Base-by-base conservation (phyloP, 2,113 vertebrate species). In the Triplophysa siluroides region DNA sequence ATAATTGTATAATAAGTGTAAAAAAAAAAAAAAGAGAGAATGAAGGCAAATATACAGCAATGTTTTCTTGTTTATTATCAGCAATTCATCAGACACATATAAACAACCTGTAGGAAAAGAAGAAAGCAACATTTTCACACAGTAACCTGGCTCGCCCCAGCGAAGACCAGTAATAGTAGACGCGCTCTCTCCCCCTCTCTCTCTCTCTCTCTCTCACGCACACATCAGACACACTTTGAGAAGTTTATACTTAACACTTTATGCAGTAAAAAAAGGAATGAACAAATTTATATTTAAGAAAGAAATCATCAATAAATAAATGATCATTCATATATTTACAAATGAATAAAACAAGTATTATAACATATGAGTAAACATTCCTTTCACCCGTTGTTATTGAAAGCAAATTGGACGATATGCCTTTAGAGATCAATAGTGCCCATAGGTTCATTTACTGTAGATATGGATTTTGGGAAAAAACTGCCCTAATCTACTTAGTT, bases 41-140 rank as follows among this genome's bases (percentile, higher is more conserved):
- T 52, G 10, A 1, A 45, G 13, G 6, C 9, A 26, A 13, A 50
- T 38, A 11, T 33, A 29, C 23, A 21, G 3, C 24, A 80, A 83
- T 66, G 87, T 86, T 86, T 88, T 56, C 56, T 85, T 85, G 89
- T 97, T 96, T 96, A 95, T 95, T 96, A 93, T 96, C 88, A 93
- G 93, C 92, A 95, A 92, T 93, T 94, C 91, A 89, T 94, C 88
- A 95, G 94, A 94, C 96, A 96, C 94, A 95, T 95, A 95, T 94
- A 96, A 95, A 95, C 92, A 95, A 94, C 92, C 85, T 92, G 95
- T 91, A 94, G 87, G 90, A 93, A 93, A 93, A 91, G 76, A 84
- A 88, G 86, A 87, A 84, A 88, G 84, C 54, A 33, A 85, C 65
- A 88, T 90, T 92, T 92, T 91, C 93, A 90, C 82, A 79, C 84